Conservation (phyloP, 2,797 vertebrate genomes). For the Gymnocypris eckloni region DNA sequence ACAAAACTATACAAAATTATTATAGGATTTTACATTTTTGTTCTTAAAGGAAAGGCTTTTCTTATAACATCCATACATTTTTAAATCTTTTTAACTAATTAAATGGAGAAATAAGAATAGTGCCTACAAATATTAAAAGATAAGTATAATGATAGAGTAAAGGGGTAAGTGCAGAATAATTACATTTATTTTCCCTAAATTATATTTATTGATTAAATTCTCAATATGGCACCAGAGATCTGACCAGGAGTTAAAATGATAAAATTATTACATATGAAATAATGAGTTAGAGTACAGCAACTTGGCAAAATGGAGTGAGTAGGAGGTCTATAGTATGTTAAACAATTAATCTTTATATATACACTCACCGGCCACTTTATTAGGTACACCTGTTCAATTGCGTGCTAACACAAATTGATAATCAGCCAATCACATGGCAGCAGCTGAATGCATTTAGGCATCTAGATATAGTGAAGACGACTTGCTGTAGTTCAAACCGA, state of each 20-base stretch:
- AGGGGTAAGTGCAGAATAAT: not conserved
- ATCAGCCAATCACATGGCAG: no score
- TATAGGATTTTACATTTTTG: not conserved
- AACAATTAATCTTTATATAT: no score
- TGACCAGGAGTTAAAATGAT: not conserved
- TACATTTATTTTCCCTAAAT: not conserved
- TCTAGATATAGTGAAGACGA: no score
- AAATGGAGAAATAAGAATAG: not conserved
- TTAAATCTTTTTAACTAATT: not conserved
- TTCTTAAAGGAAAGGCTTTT: not conserved
- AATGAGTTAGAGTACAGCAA: not conserved
- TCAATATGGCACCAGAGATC: not conserved
- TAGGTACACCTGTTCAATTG: no score
- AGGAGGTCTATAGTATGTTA: not conserved
- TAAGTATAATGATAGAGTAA: no score
- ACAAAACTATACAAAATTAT: not conserved
- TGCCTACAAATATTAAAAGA: not conserved
- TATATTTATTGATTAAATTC: slow-evolving; percentile 25
- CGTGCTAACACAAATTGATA: no score
- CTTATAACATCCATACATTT: not conserved
- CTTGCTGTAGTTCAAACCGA: no score
- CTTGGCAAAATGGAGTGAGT: not conserved
- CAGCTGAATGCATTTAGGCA: no score
- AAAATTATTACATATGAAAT: not conserved
- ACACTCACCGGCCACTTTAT: no score